Conservation (phyloP, 2,888 invertebrate genomes). For the Hymenopus coronatus region DNA sequence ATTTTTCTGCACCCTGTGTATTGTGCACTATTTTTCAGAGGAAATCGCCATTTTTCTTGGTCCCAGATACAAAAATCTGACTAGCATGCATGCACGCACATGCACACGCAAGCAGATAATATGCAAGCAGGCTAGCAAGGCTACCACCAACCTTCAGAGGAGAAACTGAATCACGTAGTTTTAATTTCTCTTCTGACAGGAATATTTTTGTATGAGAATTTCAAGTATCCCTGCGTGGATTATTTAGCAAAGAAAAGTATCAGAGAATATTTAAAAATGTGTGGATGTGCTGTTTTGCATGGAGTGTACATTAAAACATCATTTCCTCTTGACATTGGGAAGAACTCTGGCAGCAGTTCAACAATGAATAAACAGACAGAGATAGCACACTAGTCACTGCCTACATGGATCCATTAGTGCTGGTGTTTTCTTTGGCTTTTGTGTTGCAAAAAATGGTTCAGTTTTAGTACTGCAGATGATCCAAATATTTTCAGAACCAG, state of each 20-base stretch:
- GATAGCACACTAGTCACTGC: neutral
- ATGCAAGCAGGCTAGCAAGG: no score
- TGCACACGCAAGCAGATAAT: no score
- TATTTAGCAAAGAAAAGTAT: neutral
- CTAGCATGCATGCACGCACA: no score
- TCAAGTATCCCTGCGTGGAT: neutral
- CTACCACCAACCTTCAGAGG: no score
- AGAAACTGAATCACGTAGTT: no score
- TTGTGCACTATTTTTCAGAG: no score
- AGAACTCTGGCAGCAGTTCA: neutral
- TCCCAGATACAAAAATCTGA: no score
- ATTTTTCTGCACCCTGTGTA: no score
- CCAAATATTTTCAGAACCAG: neutral
- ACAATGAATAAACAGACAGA: neutral
- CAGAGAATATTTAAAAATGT: neutral
- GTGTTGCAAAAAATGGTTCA: neutral
- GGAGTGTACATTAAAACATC: neutral
- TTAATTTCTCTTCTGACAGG: no score
- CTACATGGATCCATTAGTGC: neutral
- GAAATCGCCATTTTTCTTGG: no score
- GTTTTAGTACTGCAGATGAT: neutral
- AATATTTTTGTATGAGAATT: no score
- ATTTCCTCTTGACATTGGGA: neutral
- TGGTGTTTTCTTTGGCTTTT: neutral
- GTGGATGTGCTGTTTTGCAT: neutral